phyloP scores from a whole-genome alignment of 2,113 vertebrate species.

The Gopherus flavomarginatus region DNA sequence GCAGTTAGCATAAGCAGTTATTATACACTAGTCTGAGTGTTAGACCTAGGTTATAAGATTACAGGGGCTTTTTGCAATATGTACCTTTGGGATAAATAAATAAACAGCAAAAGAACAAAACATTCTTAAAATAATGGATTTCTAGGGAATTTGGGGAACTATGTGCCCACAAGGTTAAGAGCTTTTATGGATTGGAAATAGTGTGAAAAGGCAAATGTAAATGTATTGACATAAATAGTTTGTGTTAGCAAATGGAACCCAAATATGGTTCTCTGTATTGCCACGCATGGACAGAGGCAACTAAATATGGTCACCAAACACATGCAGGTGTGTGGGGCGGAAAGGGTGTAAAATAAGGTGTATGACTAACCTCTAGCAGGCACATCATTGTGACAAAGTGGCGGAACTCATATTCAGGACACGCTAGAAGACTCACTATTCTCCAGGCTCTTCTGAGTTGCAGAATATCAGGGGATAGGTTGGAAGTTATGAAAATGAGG shows the following conservation, averaged over 20 bases:
- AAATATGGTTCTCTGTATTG: not conserved
- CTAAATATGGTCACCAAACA: not conserved
- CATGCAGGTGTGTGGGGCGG: no score
- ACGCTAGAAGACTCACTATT: not conserved
- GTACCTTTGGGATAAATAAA: not conserved
- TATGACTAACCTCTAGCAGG: not conserved
- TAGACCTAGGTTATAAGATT: not conserved
- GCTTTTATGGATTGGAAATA: not conserved
- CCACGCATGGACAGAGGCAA: not conserved
- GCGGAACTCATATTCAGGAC: not conserved
- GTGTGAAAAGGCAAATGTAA: not conserved
- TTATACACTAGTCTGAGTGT: not conserved
- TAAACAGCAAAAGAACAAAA: not conserved
- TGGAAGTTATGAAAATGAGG: not conserved
- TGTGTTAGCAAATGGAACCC: not conserved
- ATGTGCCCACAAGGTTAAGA: not conserved
- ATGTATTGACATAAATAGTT: not conserved
- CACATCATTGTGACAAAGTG: not conserved
- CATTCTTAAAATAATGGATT: not conserved
- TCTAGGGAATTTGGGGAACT: not conserved
- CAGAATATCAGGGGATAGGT: fast-evolving
- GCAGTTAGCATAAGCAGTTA: not conserved
- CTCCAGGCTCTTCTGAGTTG: not conserved
- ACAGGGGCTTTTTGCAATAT: not conserved
- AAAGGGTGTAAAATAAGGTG: not conserved